Evolutionary conservation across 2,797 vertebrate species (phyloP).

Genomic region (Sebastes iracundus): DNA sequence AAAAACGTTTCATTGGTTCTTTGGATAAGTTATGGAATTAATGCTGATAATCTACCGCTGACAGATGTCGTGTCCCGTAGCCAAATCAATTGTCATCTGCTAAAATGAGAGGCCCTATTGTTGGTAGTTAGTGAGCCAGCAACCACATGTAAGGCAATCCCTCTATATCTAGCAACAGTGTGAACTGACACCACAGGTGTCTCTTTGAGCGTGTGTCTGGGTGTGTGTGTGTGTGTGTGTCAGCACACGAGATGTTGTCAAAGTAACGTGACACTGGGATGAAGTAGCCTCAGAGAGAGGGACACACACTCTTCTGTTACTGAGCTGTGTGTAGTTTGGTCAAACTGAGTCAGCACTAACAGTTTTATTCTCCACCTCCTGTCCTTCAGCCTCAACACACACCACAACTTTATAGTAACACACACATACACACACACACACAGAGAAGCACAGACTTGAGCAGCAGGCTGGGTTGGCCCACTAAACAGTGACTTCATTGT

Average conservation of each 20-base stretch:
- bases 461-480: constrained; percentile 60
- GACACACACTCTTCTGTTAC: background rate
- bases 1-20: background rate
- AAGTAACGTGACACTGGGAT: constrained; percentile 39
- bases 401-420: constrained; percentile 21
- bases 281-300: background rate
- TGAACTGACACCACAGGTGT: constrained; percentile 28
- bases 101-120: constrained; percentile 5
- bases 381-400: constrained; percentile 32
- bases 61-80: background rate
- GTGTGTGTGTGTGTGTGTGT: background rate
- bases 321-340: constrained; percentile 8
- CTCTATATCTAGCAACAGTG: constrained; percentile 1
- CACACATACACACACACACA: background rate
- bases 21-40: background rate
- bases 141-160: constrained; percentile 12
- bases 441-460: constrained; percentile 11
- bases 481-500: constrained; percentile 83
- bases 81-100: background rate
- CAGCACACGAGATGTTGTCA: constrained; percentile 13
- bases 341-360: constrained; percentile 62
- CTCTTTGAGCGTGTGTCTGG: background rate
- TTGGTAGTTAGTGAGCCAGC: background rate
- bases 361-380: constrained; percentile 48
- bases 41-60: background rate